phyloP scores from a whole-genome alignment of 2,113 vertebrate genomes.

The Falcunculus frontatus region DNA sequence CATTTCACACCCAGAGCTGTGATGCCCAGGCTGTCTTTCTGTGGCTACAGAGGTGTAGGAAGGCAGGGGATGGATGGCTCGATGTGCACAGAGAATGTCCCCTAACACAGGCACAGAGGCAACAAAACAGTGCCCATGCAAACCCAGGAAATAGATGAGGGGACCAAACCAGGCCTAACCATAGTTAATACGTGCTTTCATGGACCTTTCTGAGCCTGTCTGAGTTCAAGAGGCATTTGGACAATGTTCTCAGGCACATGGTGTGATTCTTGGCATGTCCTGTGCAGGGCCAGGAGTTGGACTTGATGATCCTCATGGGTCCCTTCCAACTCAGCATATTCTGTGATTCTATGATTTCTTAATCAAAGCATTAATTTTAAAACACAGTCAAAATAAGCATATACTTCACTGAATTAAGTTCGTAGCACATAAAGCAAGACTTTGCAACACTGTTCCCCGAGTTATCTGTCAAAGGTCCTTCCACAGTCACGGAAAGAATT shows the following conservation, averaged over 20 bases:
- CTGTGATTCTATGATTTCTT: neutral
- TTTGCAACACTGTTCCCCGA: neutral
- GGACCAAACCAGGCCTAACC: neutral
- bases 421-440: neutral
- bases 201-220: neutral
- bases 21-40: neutral
- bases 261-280: neutral
- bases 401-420: neutral
- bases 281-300: neutral
- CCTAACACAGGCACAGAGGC: neutral
- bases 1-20: neutral
- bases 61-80: neutral
- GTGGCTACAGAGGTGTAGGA: neutral
- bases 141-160: neutral
- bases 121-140: neutral
- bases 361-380: neutral
- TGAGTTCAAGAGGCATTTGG: neutral
- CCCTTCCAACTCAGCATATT: neutral
- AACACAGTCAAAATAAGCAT: neutral
- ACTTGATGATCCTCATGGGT: no score
- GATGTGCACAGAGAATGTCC: rapidly evolving
- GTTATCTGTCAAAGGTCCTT: neutral
- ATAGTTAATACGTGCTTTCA: neutral
- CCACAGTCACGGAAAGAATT: neutral
- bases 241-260: neutral